Conservation (phyloP, 2,797 vertebrate species). For the Rhynchotus rufescens region DNA sequence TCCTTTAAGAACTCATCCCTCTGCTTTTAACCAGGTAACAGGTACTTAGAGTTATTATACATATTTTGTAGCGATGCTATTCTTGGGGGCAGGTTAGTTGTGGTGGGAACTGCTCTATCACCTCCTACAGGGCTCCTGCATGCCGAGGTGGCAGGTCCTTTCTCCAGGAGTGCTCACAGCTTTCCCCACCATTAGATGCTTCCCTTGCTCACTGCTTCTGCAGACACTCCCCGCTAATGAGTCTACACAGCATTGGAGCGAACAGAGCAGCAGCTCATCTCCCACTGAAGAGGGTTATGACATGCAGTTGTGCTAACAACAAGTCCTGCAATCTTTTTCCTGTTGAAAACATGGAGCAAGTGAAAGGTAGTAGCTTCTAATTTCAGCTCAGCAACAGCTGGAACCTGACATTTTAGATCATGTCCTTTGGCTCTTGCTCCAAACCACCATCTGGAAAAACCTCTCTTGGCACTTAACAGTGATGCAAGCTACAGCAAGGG, state of each 20-base stretch:
- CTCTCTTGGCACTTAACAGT: neutral
- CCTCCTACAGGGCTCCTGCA: neutral
- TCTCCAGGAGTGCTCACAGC: neutral
- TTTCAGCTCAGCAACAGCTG: conserved; percentile 32
- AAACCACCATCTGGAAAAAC: conserved; percentile 66
- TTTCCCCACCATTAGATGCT: neutral
- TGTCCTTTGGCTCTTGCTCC: conserved; percentile 59
- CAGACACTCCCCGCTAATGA: neutral
- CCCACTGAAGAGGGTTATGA: neutral
- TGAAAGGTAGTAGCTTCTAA: conserved; percentile 24
- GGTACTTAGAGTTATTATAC: neutral
- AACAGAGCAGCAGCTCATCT: neutral
- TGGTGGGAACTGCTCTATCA: conserved; percentile 35
- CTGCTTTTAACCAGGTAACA: neutral
- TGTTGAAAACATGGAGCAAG: neutral
- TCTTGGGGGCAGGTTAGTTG: neutral
- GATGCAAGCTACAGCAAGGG: conserved; percentile 37
- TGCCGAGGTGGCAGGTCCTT: conserved; percentile 43
- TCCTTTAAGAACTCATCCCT: neutral
- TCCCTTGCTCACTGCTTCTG: neutral
- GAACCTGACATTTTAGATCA: conserved; percentile 30
- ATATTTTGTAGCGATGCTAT: rapidly evolving
- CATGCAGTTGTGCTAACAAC: neutral
- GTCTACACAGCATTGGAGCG: neutral
- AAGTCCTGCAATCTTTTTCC: neutral